phyloP scores from a whole-genome alignment of 2,888 invertebrate genomes.

The Acleris literana region DNA sequence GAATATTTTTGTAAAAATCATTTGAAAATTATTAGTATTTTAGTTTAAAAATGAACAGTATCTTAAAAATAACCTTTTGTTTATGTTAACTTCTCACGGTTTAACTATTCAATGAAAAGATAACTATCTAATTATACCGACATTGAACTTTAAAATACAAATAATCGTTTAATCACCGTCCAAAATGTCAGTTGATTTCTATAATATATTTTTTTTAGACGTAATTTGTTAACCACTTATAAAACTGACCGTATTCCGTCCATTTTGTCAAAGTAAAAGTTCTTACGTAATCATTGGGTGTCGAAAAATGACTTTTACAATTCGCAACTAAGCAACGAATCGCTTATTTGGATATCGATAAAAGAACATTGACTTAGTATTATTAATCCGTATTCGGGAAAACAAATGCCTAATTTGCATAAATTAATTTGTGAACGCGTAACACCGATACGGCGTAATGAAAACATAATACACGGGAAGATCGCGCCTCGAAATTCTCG shows the following conservation, averaged over 20 bases:
- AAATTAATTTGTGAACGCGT: constrained; percentile 2
- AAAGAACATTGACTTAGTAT: background rate
- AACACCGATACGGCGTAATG: constrained; percentile 30
- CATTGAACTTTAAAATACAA: constrained; percentile 31
- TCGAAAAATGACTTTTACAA: too few relatives aligned
- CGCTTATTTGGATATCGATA: too few relatives aligned
- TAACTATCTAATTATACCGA: constrained; percentile 17
- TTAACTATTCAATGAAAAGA: constrained; percentile 15
- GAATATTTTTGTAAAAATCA: too few relatives aligned
- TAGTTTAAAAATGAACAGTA: too few relatives aligned
- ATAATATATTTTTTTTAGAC: background rate
- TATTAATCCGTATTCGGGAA: background rate
- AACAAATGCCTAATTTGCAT: constrained; percentile 27
- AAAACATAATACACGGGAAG: constrained; percentile 40
- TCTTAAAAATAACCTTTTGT: background rate
- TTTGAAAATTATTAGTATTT: too few relatives aligned
- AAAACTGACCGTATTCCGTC: too few relatives aligned
- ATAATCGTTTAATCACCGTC: constrained; percentile 4
- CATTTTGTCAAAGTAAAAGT: too few relatives aligned
- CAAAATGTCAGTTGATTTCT: constrained; percentile 13
- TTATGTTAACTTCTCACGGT: constrained; percentile 20
- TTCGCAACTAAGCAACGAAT: too few relatives aligned
- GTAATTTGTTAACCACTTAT: too few relatives aligned
- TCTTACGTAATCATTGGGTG: too few relatives aligned
- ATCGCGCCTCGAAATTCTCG: constrained; percentile 37